These are phyloP conservation scores for Ceratina calcarata DNA, from an alignment of 1,140 invertebrate genomes.

Conservation along the genomic window DNA sequence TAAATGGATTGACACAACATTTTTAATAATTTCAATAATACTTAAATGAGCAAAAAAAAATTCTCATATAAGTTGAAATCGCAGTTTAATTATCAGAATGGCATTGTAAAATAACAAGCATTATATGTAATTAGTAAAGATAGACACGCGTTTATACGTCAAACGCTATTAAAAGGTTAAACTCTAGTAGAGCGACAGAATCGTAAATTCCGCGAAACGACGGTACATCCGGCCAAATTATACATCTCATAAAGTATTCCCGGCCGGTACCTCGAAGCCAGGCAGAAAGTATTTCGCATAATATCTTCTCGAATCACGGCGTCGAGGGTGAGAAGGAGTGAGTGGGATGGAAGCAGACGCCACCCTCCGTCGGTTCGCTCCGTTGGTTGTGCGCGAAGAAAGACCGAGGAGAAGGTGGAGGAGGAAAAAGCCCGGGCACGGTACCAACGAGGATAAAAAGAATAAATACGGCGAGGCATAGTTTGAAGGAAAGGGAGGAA, in stretches of 20 bases:
- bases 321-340: too few species aligned
- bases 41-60: too few species aligned
- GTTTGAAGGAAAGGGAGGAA: not conserved
- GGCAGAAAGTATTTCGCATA: conserved; percentile 60
- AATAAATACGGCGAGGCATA: conserved; percentile 47
- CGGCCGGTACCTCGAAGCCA: conserved; percentile 28
- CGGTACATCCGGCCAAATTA: conserved; percentile 62
- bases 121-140: too few species aligned
- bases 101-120: too few species aligned
- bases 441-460: conserved; percentile 2
- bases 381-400: not conserved
- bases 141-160: not conserved
- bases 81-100: too few species aligned
- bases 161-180: not conserved
- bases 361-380: not conserved
- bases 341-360: not conserved
- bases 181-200: conserved; percentile 22
- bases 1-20: too few species aligned
- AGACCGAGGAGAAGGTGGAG: not conserved
- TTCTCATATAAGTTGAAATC: too few species aligned
- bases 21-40: too few species aligned
- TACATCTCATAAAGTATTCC: conserved; percentile 67
- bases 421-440: conserved; percentile 4
- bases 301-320: conserved; percentile 39
- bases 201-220: conserved; percentile 52